A percentile compares a stretch with the other conserved stretches of the same genome.
phyloP scores from a whole-genome alignment of 2,113 vertebrate genomes.

The Anolis carolinensis region DNA sequence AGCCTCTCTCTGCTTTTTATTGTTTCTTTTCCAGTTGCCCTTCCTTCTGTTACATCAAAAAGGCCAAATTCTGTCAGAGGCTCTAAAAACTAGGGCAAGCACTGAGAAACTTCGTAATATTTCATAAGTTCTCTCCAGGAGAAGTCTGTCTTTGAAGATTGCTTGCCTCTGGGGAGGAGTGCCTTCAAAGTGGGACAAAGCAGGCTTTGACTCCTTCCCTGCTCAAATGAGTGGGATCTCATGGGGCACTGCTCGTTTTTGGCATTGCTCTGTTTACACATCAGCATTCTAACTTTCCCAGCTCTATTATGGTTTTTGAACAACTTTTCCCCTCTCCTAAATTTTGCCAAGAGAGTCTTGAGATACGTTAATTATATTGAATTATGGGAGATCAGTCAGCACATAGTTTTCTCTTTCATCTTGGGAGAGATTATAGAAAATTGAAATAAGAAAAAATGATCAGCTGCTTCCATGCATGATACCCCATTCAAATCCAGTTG shows the following conservation, averaged over 20 bases:
- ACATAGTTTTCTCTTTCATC: slow-evolving; percentile 28
- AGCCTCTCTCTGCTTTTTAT: not conserved
- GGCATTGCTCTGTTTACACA: not conserved
- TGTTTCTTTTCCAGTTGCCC: not conserved
- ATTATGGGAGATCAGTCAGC: not conserved
- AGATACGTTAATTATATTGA: not conserved
- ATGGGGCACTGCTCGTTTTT: not conserved
- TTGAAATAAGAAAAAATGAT: slow-evolving; percentile 14
- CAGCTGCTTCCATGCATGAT: not conserved
- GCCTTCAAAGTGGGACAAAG: slow-evolving; percentile 56
- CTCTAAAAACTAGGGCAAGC: slow-evolving; percentile 62
- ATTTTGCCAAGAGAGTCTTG: not conserved
- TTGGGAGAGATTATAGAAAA: slow-evolving; percentile 13
- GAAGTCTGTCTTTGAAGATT: slow-evolving; percentile 10
- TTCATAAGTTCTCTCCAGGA: slow-evolving; percentile 46
- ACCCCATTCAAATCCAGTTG: slow-evolving; percentile 14
- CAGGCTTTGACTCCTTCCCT: not conserved
- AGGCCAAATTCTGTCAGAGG: slow-evolving; percentile 29
- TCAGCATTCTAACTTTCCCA: not conserved
- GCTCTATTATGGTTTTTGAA: not conserved
- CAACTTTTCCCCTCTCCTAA: fast-evolving
- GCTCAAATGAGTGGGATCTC: not conserved
- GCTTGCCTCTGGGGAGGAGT: slow-evolving; percentile 14
- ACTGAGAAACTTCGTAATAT: slow-evolving; percentile 39
- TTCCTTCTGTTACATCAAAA: slow-evolving; percentile 32